Base-by-base conservation (phyloP, 2,888 invertebrate genomes). In the Drosophila kambysellisi region DNA sequence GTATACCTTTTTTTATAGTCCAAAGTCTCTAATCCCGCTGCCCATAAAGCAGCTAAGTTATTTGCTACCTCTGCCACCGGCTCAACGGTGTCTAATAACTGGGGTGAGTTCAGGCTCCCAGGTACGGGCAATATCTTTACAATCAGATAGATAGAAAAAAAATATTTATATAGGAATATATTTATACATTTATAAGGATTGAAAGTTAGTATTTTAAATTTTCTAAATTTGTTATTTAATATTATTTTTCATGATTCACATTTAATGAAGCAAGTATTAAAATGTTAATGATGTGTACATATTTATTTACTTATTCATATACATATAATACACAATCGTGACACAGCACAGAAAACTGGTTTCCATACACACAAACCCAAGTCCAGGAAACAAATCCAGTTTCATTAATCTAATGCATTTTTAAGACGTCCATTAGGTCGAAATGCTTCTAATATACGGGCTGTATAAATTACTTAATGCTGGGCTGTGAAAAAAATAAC, bases 381-480 rank as follows among this genome's bases (percentile, higher is more conserved):
- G 8, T 33, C 39, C 29, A 12, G 37, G 35, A 61, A 60, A 63
- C 60, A 67, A 81, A 73, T 78, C 63, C 61, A 70, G 75, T 81
- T 84, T 88, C 88, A 84, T 81, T 85, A 86, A 75, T 71, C 76
- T 79, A 83, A 81, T 83, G 81, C 74, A 68, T 70, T 77, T 81
- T 77, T 79, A 80, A 83, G 75, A 81, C 56, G 56, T 70, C 56
- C 76, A 74, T 83, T 81, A 81, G 63, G 51, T 48, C 56, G 69
- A 67, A 81, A 83, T 74, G 70, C 76, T 70, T 82, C 69, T 67
- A 72, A 83, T 79, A 82, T 74, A 76, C 66, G 64, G 72, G 56
- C 71, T 62, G 70, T 69, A 82, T 82, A 82, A 81, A 78, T 83
- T 78, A 76, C 75, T 77, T 74, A 73, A 81, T 81, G 74, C 74